phyloP scores from a whole-genome alignment of 1,140 invertebrate species.

The Holotrichia oblita region DNA sequence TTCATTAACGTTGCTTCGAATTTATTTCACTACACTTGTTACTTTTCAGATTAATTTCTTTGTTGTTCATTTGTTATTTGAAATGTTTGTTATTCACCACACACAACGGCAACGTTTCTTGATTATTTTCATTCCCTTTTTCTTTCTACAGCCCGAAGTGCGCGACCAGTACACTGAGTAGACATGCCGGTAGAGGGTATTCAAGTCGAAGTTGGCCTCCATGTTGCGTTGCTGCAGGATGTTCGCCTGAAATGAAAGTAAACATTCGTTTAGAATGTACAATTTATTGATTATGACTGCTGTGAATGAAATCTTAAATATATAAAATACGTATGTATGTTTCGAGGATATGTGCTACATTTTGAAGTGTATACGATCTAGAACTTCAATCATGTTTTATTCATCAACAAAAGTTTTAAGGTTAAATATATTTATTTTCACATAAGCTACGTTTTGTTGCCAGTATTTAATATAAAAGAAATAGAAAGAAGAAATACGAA shows the following conservation, averaged over 20 bases:
- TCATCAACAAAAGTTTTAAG: too few species aligned
- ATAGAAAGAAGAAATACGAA: too few species aligned
- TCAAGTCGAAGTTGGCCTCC: slow-evolving; percentile 67
- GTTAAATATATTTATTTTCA: too few species aligned
- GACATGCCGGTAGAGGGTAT: slow-evolving; percentile 66
- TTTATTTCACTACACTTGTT: slow-evolving; percentile 2
- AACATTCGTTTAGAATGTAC: slow-evolving; percentile 13
- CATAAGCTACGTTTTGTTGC: too few species aligned
- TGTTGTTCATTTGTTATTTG: slow-evolving; percentile 2
- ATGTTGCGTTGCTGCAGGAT: slow-evolving; percentile 67
- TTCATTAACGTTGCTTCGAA: background rate
- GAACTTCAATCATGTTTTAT: too few species aligned
- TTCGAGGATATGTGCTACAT: background rate
- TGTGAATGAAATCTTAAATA: background rate
- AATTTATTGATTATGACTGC: slow-evolving; percentile 1
- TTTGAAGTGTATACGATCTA: slow-evolving; percentile 1
- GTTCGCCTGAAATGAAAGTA: slow-evolving; percentile 62
- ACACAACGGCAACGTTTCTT: background rate
- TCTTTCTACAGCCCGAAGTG: slow-evolving; percentile 60
- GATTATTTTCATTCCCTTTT: slow-evolving; percentile 10
- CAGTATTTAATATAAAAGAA: too few species aligned
- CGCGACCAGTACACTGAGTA: slow-evolving; percentile 66
- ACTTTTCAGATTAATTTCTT: background rate
- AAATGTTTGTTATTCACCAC: slow-evolving; percentile 21
- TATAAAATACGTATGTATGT: background rate